phyloP scores from a whole-genome alignment of 2,888 invertebrate genomes.

The Tethea ocularis region DNA sequence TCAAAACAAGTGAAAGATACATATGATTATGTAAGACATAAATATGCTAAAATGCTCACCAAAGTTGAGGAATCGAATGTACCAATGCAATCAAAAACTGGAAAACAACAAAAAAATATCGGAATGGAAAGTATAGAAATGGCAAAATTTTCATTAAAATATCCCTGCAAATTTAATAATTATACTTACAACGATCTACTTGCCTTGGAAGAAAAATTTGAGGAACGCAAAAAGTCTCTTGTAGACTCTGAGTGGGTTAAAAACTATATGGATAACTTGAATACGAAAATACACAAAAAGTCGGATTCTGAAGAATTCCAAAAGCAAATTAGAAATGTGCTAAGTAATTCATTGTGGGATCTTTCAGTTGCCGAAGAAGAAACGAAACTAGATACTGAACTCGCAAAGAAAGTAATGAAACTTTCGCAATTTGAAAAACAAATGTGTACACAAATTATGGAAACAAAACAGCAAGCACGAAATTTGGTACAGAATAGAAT shows the following conservation, averaged over 20 bases:
- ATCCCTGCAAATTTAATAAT: slow-evolving; percentile 66
- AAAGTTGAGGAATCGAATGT: slow-evolving; percentile 59
- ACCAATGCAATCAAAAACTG: slow-evolving; percentile 35
- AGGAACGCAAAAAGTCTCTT: slow-evolving; percentile 51
- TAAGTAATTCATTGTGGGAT: slow-evolving; percentile 81
- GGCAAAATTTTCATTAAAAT: slow-evolving; percentile 57
- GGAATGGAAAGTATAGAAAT: slow-evolving; percentile 59
- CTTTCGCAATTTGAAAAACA: slow-evolving; percentile 87
- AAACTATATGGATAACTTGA: slow-evolving; percentile 77
- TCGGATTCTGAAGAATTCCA: slow-evolving; percentile 74
- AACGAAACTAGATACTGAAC: slow-evolving; percentile 70
- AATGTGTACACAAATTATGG: slow-evolving; percentile 85
- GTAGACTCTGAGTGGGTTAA: slow-evolving; percentile 70
- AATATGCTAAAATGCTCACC: slow-evolving; percentile 64
- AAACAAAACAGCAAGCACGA: slow-evolving; percentile 84
- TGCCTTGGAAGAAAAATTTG: slow-evolving; percentile 56
- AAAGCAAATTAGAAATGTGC: slow-evolving; percentile 72
- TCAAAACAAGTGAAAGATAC: slow-evolving; percentile 69
- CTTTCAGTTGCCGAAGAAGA: slow-evolving; percentile 80
- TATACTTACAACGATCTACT: slow-evolving; percentile 71
- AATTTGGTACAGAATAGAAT: slow-evolving; percentile 80
- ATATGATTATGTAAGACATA: slow-evolving; percentile 67
- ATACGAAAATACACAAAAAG: slow-evolving; percentile 66
- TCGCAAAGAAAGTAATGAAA: slow-evolving; percentile 83
- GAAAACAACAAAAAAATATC: slow-evolving; percentile 32